Evolutionary conservation across 2,888 invertebrate species (phyloP).

Genomic region (Conchocele bisecta): DNA sequence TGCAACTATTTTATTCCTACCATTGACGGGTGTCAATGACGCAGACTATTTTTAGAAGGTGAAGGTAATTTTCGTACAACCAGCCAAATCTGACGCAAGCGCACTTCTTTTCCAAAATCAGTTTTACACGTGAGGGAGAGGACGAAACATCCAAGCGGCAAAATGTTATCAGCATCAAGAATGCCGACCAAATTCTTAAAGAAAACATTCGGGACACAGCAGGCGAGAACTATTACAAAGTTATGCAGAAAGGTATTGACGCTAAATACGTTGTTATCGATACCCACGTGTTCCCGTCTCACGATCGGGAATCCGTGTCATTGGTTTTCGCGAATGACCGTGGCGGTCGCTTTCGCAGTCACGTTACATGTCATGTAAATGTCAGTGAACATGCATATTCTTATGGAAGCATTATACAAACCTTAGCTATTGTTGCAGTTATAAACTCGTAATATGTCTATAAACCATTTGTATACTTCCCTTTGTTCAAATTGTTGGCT

Average conservation of each 20-base stretch:
- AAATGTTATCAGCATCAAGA: slow-evolving; percentile 57
- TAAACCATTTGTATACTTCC: too few species aligned
- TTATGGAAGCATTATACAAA: too few species aligned
- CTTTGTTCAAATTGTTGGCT: too few species aligned
- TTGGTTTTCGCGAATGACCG: not conserved
- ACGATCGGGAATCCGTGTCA: not conserved
- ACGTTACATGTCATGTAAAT: too few species aligned
- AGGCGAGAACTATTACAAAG: slow-evolving; percentile 59
- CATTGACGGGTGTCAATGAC: too few species aligned
- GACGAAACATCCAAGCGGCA: not conserved
- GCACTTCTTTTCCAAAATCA: slow-evolving; percentile 16
- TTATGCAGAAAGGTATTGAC: slow-evolving; percentile 56
- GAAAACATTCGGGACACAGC: slow-evolving; percentile 52
- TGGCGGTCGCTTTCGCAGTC: not conserved
- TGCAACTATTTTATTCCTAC: too few species aligned
- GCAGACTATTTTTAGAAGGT: too few species aligned
- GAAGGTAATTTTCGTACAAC: too few species aligned
- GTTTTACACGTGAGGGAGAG: slow-evolving; percentile 44
- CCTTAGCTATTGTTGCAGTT: too few species aligned
- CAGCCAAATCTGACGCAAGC: slow-evolving; percentile 38
- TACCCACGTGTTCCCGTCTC: slow-evolving; percentile 11
- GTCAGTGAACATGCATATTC: too few species aligned
- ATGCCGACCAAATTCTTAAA: slow-evolving; percentile 48
- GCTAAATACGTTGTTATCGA: not conserved
- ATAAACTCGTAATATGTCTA: too few species aligned